Conservation (phyloP, 2,888 invertebrate species). For the Cheilosia impressa region DNA sequence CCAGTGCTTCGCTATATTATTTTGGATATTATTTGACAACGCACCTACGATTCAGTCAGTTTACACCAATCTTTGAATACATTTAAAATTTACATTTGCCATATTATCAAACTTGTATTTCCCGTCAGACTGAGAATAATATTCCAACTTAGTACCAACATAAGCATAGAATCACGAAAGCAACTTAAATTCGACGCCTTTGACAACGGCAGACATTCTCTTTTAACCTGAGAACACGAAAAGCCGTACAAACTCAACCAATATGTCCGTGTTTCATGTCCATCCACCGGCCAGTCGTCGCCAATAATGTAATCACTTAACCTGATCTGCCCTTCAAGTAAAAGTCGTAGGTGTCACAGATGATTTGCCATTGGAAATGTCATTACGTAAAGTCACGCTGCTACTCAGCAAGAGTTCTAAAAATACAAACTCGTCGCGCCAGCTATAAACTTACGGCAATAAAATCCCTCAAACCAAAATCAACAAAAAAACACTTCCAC, state of each 20-base stretch:
- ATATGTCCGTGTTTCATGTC: slow-evolving; percentile 7
- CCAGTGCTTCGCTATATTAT: too few relatives aligned
- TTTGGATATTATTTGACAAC: too few relatives aligned
- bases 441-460: slow-evolving; percentile 27
- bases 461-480: slow-evolving; percentile 23
- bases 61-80: too few relatives aligned
- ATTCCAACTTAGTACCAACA: not conserved
- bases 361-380: slow-evolving; percentile 17
- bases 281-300: slow-evolving; percentile 1
- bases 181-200: not conserved
- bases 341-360: slow-evolving; percentile 31
- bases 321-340: slow-evolving; percentile 12
- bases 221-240: not conserved
- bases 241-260: not conserved
- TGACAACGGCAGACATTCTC: not conserved
- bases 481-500: slow-evolving; percentile 26
- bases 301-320: slow-evolving; percentile 34
- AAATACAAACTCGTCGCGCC: slow-evolving; percentile 57
- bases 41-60: too few relatives aligned
- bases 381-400: slow-evolving; percentile 13
- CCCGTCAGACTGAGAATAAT: too few relatives aligned
- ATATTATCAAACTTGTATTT: too few relatives aligned
- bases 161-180: not conserved
- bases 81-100: too few relatives aligned
- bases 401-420: slow-evolving; percentile 29